Percentiles rank a stretch among this genome's conserved stretches.
Evolutionary conservation across 2,797 vertebrate genomes (phyloP).

Genomic region (Bradypodion ventrale): DNA sequence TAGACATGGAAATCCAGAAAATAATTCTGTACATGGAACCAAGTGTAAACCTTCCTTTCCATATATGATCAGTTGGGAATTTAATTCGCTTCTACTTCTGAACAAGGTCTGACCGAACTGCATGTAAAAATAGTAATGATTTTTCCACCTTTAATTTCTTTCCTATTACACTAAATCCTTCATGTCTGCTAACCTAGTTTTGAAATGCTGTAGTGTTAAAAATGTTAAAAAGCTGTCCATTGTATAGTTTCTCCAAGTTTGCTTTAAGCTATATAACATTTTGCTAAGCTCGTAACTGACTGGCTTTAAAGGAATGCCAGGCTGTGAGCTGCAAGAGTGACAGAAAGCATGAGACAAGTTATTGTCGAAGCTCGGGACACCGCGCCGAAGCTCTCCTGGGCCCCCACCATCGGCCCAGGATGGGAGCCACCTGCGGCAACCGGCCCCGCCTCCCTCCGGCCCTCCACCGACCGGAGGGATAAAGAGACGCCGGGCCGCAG

Average conservation of each 20-base stretch:
- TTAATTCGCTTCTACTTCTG: constrained; percentile 38
- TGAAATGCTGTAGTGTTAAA: constrained; percentile 13
- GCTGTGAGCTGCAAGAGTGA: constrained; percentile 75
- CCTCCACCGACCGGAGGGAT: no score
- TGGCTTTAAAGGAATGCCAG: constrained; percentile 70
- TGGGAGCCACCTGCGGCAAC: no score
- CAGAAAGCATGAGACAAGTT: constrained; percentile 69
- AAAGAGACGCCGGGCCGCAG: no score
- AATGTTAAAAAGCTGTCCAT: constrained; percentile 8
- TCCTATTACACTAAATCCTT: constrained; percentile 41
- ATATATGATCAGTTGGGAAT: no score
- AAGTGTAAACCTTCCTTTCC: no score
- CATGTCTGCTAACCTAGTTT: not conserved
- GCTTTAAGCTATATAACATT: no score
- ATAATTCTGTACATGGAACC: no score
- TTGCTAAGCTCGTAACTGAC: constrained; percentile 66
- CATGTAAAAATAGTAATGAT: not conserved
- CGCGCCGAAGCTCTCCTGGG: no score
- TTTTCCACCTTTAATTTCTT: not conserved
- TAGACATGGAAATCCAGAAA: no score
- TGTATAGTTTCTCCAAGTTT: constrained; percentile 50
- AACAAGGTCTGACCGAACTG: constrained; percentile 32
- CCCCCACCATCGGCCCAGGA: no score
- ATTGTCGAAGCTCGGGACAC: no score
- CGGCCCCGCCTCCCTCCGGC: no score